phyloP scores from a whole-genome alignment of 1,140 invertebrate genomes.

The Zophobas morio region DNA sequence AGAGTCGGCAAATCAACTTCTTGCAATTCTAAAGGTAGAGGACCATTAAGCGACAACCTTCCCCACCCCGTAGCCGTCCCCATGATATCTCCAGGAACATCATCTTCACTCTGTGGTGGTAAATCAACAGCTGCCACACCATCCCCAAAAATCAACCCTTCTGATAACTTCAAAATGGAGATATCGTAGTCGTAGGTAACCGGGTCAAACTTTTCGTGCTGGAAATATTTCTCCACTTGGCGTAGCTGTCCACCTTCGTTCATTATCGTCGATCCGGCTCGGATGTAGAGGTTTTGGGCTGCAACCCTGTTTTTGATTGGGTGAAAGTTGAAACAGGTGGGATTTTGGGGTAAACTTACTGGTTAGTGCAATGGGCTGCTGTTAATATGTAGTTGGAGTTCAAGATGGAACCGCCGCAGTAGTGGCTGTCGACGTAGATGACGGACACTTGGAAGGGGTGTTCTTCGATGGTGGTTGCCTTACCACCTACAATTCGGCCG shows the following conservation, averaged over 20 bases:
- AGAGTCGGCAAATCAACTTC: slow-evolving; percentile 11
- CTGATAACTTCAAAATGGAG: slow-evolving; percentile 17
- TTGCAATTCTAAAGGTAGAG: slow-evolving; percentile 24
- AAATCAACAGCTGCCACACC: not conserved
- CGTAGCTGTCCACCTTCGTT: slow-evolving; percentile 18
- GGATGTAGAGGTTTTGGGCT: slow-evolving; percentile 12
- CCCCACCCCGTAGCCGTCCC: slow-evolving; percentile 32
- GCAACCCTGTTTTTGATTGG: not conserved
- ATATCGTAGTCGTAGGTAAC: slow-evolving; percentile 45
- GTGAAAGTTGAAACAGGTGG: too few species aligned
- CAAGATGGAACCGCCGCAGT: slow-evolving; percentile 73
- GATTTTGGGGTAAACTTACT: slow-evolving; percentile 9
- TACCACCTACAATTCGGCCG: slow-evolving; percentile 71
- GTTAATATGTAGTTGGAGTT: slow-evolving; percentile 69
- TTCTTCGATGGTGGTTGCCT: slow-evolving; percentile 67
- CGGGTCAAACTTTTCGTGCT: slow-evolving; percentile 22
- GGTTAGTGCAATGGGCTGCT: slow-evolving; percentile 57
- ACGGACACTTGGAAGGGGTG: slow-evolving; percentile 74
- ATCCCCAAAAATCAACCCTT: slow-evolving; percentile 1
- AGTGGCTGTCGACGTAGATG: slow-evolving; percentile 58
- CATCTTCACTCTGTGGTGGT: not conserved
- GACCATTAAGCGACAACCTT: not conserved
- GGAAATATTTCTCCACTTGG: not conserved
- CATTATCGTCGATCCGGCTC: slow-evolving; percentile 38
- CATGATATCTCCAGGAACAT: not conserved